A percentile compares a stretch with the other conserved stretches of the same genome.
These are phyloP conservation scores for Sminthurides aquaticus DNA, from an alignment of 2,888 invertebrate genomes.

Conservation along the genomic window DNA sequence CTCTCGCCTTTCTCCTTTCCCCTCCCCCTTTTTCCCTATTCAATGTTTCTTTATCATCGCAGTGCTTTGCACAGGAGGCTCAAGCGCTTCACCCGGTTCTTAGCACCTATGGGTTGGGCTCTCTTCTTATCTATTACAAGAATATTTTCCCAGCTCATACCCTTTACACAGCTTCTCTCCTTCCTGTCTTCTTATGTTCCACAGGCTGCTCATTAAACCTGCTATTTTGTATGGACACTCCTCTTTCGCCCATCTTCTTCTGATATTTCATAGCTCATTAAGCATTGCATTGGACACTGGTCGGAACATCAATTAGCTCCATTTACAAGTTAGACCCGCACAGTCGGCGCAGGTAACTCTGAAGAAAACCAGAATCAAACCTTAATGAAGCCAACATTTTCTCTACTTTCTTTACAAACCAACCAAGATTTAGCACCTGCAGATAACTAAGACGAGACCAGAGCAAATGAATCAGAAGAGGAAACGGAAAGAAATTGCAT, in stretches of 20 bases:
- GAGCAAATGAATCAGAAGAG: slow-evolving; percentile 2
- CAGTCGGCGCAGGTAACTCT: background rate
- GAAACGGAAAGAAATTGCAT: too few relatives aligned
- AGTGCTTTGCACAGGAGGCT: too few relatives aligned
- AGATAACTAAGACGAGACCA: too few relatives aligned
- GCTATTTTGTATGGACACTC: background rate
- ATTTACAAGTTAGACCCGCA: background rate
- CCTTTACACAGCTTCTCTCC: background rate
- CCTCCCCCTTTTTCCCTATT: background rate
- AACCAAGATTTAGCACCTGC: too few relatives aligned
- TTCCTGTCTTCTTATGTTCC: background rate
- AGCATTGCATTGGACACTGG: background rate
- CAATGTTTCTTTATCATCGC: too few relatives aligned
- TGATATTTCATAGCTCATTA: background rate
- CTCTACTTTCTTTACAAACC: background rate
- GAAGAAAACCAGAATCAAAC: background rate
- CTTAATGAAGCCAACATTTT: background rate
- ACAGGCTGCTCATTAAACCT: too few relatives aligned
- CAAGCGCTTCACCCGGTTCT: too few relatives aligned
- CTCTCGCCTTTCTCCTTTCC: background rate
- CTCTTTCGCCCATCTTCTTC: background rate
- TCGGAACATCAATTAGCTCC: background rate
- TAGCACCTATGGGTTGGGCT: too few relatives aligned
- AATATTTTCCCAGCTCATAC: background rate
- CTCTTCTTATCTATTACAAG: too few relatives aligned